Evolutionary conservation across 2,888 invertebrate species (phyloP).

Genomic region (Danaus chrysippus): DNA sequence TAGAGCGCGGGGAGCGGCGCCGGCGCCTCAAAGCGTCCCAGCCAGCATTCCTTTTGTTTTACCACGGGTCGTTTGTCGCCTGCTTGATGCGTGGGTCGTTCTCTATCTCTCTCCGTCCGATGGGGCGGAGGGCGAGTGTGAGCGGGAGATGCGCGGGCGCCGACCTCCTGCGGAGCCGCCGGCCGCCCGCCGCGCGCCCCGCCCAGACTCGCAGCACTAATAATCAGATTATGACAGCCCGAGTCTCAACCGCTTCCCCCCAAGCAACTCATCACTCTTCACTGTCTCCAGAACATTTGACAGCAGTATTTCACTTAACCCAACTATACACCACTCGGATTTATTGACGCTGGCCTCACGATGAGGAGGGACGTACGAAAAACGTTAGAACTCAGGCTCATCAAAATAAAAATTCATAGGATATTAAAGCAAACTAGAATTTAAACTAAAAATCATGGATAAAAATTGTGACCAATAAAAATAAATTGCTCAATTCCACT

Average conservation of each 20-base stretch:
- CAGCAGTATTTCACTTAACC: conserved; percentile 45
- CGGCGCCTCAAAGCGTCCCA: conserved; percentile 79
- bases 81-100: conserved; percentile 55
- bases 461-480: conserved; percentile 11
- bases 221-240: conserved; percentile 78
- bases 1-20: conserved; percentile 75
- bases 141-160: conserved; percentile 69
- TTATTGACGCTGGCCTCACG: not conserved
- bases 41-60: conserved; percentile 79
- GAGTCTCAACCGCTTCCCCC: conserved; percentile 54
- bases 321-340: conserved; percentile 30
- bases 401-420: not conserved
- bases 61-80: conserved; percentile 79
- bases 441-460: not conserved
- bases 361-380: not conserved
- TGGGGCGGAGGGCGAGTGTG: conserved; percentile 37
- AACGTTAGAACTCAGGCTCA: not conserved
- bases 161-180: conserved; percentile 73
- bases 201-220: conserved; percentile 68
- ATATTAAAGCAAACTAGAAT: not conserved
- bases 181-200: conserved; percentile 70
- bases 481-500: conserved; percentile 35
- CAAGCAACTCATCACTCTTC: conserved; percentile 60
- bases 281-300: conserved; percentile 55
- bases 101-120: conserved; percentile 43